Evolutionary conservation across 2,113 vertebrate species (phyloP), one percentile per base, ranked within the genome.

Genomic region (Aptenodytes patagonicus): DNA sequence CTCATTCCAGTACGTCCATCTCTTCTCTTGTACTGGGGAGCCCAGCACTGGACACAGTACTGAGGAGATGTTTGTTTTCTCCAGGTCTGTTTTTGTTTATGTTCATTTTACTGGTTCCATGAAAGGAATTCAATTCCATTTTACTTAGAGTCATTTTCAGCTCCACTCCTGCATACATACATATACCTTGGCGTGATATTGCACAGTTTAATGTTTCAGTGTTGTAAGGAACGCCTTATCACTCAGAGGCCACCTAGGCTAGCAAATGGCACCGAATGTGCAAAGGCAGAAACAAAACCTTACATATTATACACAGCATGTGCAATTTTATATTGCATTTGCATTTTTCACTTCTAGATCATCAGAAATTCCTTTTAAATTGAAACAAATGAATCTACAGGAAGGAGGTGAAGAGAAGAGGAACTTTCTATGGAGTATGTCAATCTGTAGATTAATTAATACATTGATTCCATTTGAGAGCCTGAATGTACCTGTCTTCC

Each of bases 391-490:
- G 14, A 77, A 78, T 70, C 80, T 79, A 80, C 65, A 54, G 78
- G 78, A 97, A 91, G 44, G 49, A 78, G 44, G 13, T 61, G 28
- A 64, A 75, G 32, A 40, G 47, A 93, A 70, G 29, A 60, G 58
- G 65, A 93, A 93, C 51, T 83, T 96, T 96, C 68, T 91, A 71
- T 85, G 65, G 87, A 89, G 34, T 93, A 55, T 87, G 66, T 95
- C 96, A 97, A 96, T 95, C 95, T 97, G 92, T 84, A 95, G 89
- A 97, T 97, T 97, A 97, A 97, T 97, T 98, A 98, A 97, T 98
- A 98, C 96, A 97, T 96, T 95, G 94, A 98, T 98, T 98, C 95
- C 90, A 97, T 96, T 96, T 98, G 97, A 98, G 87, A 98, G 96
- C 72, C 89, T 94, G 86, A 91, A 97, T 86, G 81, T 97, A 97